Evolutionary conservation across 2,797 vertebrate genomes (phyloP), one percentile per base, ranked within the genome.

Genomic region (Rhinoraja longicauda): DNA sequence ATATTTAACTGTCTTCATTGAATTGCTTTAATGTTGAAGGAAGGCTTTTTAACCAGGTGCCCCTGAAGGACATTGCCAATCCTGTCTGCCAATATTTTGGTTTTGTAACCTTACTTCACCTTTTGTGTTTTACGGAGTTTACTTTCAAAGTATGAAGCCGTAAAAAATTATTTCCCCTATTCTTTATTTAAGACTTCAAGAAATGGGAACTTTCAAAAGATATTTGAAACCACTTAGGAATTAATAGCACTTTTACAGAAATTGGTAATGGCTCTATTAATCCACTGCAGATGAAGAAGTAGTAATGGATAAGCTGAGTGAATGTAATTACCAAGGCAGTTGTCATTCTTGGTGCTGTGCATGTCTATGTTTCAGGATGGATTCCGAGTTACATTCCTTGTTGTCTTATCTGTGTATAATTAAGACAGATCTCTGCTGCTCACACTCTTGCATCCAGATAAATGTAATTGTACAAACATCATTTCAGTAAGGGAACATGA

Each of bases 1-100:
- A 95, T 95, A 53, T 92, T 96, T 95, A 95, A 93, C 93, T 95
- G 93, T 94, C 45, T 94, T 91, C 36, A 73, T 45, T 73, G 67
- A 73, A 91, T 73, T 92, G 70, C n/a, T 67, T 24, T 39, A 73
- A 75, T 45, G 57, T 21, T 26, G 0, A 72, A 19, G 45, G 73
- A 90, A 53, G 39, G 88, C 36, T 73, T 92, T 92, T 73, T 9
- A 45, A 53, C 13, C 29, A 26, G 39, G 8, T n/a, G 32, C n/a
- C 26, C 70, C 90, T 91, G 45, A 73, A 91, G 24, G 90, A 24
- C 67, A 73, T 45, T 86, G 62, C 90, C 64, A 57, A 26, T 75
- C 21, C 26, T 92, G 6, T 75, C 53, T 73, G 62, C 15, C 19
- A n/a, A 26, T 24, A 73, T 92, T 92, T 57, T 13, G 5, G 26